Evolutionary conservation across 2,113 vertebrate genomes (phyloP), one percentile per base, ranked within the genome.

Genomic region (Sander vitreus): DNA sequence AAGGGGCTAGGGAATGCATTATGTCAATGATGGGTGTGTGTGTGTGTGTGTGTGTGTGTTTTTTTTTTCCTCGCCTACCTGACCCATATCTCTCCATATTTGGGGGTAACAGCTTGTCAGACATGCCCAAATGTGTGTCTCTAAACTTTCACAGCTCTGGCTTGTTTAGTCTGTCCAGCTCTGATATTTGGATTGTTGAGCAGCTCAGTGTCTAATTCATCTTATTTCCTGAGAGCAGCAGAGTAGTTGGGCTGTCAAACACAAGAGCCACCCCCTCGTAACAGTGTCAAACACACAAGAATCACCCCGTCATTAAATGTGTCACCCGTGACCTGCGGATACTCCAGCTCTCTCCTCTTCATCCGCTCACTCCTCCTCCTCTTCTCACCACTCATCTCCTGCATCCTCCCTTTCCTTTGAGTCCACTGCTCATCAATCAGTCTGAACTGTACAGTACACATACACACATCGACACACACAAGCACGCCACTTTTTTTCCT

Each of bases 121-220:
- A 86, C 85, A 83, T 71, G 79, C 72, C 65, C 57, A 73, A 86
- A 92, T 76, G 55, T 69, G 65, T 33, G 62, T 91, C 85, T 92
- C 82, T 90, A 89, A 91, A 94, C 92, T 91, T 93, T 93, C 91
- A 50, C 93, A n/a, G 57, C 78, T 58, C 71, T 19, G 70, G 76
- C 83, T 83, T 94, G 93, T 94, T 94, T 94, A 94, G 93, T 94
- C 92, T 93, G 86, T 79, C 73, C 63, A 45, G 83, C 84, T 85
- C 83, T 63, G 88, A 90, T 93, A 92, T 92, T 91, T 93, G 90
- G 88, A 93, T 78, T 75, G 85, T 86, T 76, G 79, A 87, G 87
- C 60, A 82, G 80, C 78, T 85, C 69, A 67, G 86, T 48, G 75
- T 91, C 89, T 82, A 81, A 89, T 92, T 83, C 53, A 80, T 89